phyloP scores from a whole-genome alignment of 2,888 invertebrate genomes.

The Limnephilus rhombicus region DNA sequence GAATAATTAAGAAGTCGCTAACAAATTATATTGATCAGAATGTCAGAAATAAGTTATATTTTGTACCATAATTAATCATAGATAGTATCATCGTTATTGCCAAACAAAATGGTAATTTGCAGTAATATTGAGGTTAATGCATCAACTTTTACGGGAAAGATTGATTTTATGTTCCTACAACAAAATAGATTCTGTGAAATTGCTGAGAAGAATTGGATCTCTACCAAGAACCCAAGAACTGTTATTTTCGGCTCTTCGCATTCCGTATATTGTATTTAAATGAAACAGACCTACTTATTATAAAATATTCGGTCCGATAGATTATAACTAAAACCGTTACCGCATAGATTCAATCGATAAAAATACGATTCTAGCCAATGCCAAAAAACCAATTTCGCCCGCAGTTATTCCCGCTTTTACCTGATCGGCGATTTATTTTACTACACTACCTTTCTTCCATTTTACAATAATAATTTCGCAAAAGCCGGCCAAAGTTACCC shows the following conservation, averaged over 20 bases:
- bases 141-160: neutral
- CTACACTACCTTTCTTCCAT: neutral
- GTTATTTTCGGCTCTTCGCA: neutral
- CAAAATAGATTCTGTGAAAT: neutral
- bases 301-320: neutral
- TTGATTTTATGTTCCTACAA: neutral
- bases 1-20: too few relatives aligned
- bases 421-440: neutral
- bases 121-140: neutral
- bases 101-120: neutral
- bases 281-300: neutral
- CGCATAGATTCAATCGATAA: neutral
- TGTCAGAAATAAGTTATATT: neutral
- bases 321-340: neutral
- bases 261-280: neutral
- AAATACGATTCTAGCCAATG: neutral
- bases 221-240: neutral
- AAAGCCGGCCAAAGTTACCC: neutral
- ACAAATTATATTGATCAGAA: too few relatives aligned
- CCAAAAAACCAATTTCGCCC: neutral
- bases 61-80: neutral
- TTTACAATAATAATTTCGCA: neutral
- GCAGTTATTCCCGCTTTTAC: neutral
- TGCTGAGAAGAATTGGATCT: neutral
- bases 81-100: neutral